Evolutionary conservation across 2,113 vertebrate genomes (phyloP).

Genomic region (Spea multiplicata): DNA sequence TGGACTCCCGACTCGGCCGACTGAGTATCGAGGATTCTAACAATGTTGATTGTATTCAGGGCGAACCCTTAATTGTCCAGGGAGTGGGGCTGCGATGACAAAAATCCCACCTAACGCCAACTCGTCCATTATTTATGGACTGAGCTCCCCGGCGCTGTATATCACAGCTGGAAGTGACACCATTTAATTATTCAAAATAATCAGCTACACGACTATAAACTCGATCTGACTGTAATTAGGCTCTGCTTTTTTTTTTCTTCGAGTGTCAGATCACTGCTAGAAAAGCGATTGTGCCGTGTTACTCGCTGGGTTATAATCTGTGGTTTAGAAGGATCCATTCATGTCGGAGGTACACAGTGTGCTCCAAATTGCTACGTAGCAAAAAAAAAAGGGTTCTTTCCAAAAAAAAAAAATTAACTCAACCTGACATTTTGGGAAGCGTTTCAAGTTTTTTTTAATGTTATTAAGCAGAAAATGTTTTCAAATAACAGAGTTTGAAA

Average conservation of each 20-base stretch:
- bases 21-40: slow-evolving; percentile 76
- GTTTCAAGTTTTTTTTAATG: too few relatives aligned
- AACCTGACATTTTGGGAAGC: too few relatives aligned
- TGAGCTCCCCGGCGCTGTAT: slow-evolving; percentile 66
- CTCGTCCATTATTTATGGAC: slow-evolving; percentile 78
- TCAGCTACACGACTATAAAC: slow-evolving; percentile 70
- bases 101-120: slow-evolving; percentile 73
- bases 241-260: slow-evolving; percentile 54
- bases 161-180: slow-evolving; percentile 80
- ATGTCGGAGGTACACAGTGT: too few relatives aligned
- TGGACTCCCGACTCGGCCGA: slow-evolving; percentile 58
- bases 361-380: too few relatives aligned
- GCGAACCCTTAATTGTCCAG: slow-evolving; percentile 72
- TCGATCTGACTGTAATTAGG: slow-evolving; percentile 67
- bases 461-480: too few relatives aligned
- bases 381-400: too few relatives aligned
- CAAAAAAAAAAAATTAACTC: too few relatives aligned
- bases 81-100: slow-evolving; percentile 79
- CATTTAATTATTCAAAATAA: slow-evolving; percentile 80
- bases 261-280: slow-evolving; percentile 57
- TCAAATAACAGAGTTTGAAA: too few relatives aligned
- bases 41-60: slow-evolving; percentile 77
- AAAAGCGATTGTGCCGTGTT: slow-evolving; percentile 45
- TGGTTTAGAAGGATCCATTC: not conserved
- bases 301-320: not conserved